Evolutionary conservation across 2,113 vertebrate species (phyloP).

Genomic region (Chamaea fasciata): DNA sequence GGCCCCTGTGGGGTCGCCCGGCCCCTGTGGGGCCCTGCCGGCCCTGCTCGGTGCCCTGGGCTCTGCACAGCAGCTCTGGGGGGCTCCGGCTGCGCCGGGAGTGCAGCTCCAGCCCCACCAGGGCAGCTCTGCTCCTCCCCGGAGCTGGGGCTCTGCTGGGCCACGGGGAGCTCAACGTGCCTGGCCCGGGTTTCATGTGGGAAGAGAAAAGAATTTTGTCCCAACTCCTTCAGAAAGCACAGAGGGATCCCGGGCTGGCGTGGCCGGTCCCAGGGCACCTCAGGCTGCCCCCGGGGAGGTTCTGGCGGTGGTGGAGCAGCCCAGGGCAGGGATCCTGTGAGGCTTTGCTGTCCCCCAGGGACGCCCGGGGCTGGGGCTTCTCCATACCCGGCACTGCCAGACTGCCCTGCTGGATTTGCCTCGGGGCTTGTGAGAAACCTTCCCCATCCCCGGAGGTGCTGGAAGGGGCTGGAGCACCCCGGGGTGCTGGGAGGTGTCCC

Average conservation of each 20-base stretch:
- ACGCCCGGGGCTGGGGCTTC: not conserved
- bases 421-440: not conserved
- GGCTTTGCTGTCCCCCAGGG: fast-evolving
- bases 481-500: not conserved
- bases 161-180: fast-evolving
- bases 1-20: not conserved
- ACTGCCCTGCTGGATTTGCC: fast-evolving
- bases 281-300: fast-evolving
- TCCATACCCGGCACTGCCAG: not conserved
- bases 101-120: fast-evolving
- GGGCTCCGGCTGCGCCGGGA: not conserved
- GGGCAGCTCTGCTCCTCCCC: not conserved
- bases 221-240: not conserved
- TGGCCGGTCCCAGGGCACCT: not conserved
- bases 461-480: not conserved
- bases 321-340: fast-evolving
- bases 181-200: not conserved
- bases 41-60: not conserved
- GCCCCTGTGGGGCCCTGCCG: not conserved
- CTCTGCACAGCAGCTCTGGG: not conserved
- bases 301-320: not conserved
- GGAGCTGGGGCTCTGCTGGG: not conserved
- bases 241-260: not conserved
- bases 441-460: not conserved
- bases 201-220: not conserved